Conservation (phyloP, 2,113 vertebrate species). For the Cairina moschata region DNA sequence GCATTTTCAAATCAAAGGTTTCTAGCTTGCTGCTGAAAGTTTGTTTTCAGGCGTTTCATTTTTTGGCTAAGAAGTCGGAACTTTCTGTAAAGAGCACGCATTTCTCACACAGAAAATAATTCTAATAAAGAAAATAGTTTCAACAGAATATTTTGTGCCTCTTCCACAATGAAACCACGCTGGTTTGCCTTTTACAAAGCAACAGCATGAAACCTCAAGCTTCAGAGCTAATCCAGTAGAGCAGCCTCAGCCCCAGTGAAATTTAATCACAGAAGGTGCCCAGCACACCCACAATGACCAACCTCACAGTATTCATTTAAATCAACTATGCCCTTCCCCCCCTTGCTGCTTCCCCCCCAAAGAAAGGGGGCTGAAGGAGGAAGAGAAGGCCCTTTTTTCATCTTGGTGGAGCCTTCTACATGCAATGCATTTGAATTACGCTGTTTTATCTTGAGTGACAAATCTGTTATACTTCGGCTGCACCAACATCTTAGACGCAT, state of each 20-base stretch:
- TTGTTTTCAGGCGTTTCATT: slow-evolving; percentile 34
- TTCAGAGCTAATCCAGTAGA: slow-evolving; percentile 23
- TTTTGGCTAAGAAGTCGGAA: slow-evolving; percentile 26
- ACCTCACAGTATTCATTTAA: slow-evolving; percentile 27
- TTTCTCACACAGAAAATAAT: slow-evolving; percentile 34
- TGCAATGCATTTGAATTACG: slow-evolving; percentile 10
- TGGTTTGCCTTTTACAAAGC: slow-evolving; percentile 29
- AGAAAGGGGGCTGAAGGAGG: no score
- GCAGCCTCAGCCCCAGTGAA: slow-evolving; percentile 2
- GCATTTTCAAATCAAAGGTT: slow-evolving; percentile 54
- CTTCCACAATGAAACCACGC: neutral
- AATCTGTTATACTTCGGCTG: slow-evolving; percentile 36
- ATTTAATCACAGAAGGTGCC: slow-evolving; percentile 34
- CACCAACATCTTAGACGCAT: slow-evolving; percentile 16
- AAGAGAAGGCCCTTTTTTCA: neutral
- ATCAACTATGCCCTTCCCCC: neutral
- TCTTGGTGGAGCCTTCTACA: slow-evolving; percentile 5
- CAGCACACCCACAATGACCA: neutral
- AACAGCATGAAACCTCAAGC: neutral
- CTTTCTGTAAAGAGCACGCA: neutral
- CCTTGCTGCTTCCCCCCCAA: no score
- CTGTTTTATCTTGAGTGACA: slow-evolving; percentile 55
- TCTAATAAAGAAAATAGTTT: slow-evolving; percentile 54
- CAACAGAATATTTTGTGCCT: neutral
- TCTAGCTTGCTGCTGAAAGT: slow-evolving; percentile 19